phyloP scores from a whole-genome alignment of 2,888 invertebrate genomes.

The Heliconius ethilla region DNA sequence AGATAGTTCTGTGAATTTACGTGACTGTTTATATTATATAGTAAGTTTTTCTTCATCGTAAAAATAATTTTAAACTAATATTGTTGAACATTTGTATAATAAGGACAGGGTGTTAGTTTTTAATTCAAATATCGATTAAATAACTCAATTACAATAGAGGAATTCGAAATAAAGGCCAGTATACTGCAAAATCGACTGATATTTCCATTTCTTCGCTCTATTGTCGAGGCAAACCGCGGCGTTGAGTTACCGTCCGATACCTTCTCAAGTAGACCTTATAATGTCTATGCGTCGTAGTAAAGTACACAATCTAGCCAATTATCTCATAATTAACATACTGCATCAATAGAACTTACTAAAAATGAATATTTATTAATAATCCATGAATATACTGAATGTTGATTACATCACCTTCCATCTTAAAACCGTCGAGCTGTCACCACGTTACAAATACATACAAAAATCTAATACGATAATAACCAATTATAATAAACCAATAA shows the following conservation, averaged over 20 bases:
- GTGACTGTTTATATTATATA: not conserved
- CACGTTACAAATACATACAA: not conserved
- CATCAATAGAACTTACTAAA: not conserved
- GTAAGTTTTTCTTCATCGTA: not conserved
- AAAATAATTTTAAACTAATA: not conserved
- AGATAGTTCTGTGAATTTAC: slow-evolving; percentile 7
- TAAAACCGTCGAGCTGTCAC: not conserved
- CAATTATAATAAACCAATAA: not conserved
- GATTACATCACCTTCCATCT: not conserved
- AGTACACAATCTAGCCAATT: not conserved
- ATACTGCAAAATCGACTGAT: too few species aligned
- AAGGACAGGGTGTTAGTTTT: not conserved
- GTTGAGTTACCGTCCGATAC: too few species aligned
- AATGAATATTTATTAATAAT: not conserved
- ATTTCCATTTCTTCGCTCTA: too few species aligned
- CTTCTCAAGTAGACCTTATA: not conserved
- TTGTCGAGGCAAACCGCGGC: too few species aligned
- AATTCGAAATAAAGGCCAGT: too few species aligned
- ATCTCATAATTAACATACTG: not conserved
- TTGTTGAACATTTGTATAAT: not conserved
- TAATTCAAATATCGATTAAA: not conserved
- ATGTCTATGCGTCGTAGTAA: not conserved
- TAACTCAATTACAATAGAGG: too few species aligned
- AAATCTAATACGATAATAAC: not conserved
- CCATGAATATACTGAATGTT: not conserved